phyloP scores from a whole-genome alignment of 1,140 invertebrate genomes.

The Drosophila pallidifrons region DNA sequence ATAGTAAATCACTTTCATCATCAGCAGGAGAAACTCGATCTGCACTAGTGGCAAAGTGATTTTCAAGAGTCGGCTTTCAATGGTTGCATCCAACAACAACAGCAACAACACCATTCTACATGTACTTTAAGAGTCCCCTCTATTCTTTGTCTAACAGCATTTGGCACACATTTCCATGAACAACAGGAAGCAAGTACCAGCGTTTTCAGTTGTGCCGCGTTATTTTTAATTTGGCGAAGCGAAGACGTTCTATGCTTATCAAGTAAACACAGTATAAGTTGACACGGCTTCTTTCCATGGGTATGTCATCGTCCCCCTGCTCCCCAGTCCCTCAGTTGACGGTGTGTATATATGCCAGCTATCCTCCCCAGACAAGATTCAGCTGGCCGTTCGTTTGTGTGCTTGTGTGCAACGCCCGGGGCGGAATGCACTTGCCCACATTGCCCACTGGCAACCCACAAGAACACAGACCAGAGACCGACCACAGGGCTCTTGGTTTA shows the following conservation, averaged over 20 bases:
- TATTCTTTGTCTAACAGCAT: slow-evolving; percentile 52
- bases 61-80: slow-evolving; percentile 31
- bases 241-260: slow-evolving; percentile 53
- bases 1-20: slow-evolving; percentile 78
- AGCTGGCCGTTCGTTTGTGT: background rate
- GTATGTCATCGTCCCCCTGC: background rate
- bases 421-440: slow-evolving; percentile 59
- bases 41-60: slow-evolving; percentile 30
- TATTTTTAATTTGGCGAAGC: slow-evolving; percentile 62
- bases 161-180: slow-evolving; percentile 70
- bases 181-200: slow-evolving; percentile 65
- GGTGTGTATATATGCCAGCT: slow-evolving; percentile 1
- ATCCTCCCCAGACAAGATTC: slow-evolving; percentile 10
- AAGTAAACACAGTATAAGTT: slow-evolving; percentile 53
- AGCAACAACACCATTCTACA: slow-evolving; percentile 33
- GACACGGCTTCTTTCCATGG: slow-evolving; percentile 48
- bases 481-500: slow-evolving; percentile 46
- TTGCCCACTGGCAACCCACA: slow-evolving; percentile 53
- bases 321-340: too few relatives aligned
- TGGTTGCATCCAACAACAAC: slow-evolving; percentile 7
- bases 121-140: slow-evolving; percentile 53
- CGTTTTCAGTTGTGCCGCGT: slow-evolving; percentile 15
- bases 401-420: slow-evolving; percentile 45
- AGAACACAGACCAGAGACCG: background rate
- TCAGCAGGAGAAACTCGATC: slow-evolving; percentile 48